Conservation (phyloP, 1,140 invertebrate species). For the Drosophila pachea region DNA sequence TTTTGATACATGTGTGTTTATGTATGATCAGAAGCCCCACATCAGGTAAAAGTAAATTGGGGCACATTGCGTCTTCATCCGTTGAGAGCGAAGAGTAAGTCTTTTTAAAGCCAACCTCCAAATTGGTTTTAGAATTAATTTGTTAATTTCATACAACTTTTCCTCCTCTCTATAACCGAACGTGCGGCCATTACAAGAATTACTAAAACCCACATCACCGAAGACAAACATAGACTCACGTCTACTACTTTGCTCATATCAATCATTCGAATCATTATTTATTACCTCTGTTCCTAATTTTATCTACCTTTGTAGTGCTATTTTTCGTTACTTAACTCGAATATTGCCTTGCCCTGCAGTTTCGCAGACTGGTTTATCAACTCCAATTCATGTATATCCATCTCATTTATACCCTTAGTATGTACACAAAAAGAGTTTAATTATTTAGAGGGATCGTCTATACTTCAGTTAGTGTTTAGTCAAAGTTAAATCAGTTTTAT, state of each 20-base stretch:
- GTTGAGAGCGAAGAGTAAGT: conserved; percentile 78
- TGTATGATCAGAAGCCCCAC: conserved; percentile 73
- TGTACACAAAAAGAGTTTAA: conserved; percentile 34
- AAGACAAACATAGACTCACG: no score
- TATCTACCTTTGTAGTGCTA: conserved; percentile 63
- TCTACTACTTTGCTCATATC: conserved; percentile 14
- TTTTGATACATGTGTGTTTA: conserved; percentile 66
- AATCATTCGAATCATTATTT: neutral
- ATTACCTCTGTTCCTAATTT: no score
- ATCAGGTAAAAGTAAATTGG: conserved; percentile 75
- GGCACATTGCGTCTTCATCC: conserved; percentile 74
- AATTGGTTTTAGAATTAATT: conserved; percentile 67
- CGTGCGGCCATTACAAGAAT: conserved; percentile 17
- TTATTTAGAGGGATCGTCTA: conserved; percentile 52
- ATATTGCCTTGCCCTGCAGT: conserved; percentile 63
- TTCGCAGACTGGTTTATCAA: conserved; percentile 33
- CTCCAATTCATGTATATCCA: conserved; percentile 29
- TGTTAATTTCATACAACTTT: conserved; percentile 65
- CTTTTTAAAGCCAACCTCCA: conserved; percentile 53
- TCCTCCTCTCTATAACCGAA: conserved; percentile 27
- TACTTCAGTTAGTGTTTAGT: conserved; percentile 54
- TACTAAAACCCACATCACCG: conserved; percentile 12
- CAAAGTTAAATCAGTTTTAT: conserved; percentile 41
- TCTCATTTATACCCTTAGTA: conserved; percentile 14
- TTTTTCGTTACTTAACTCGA: conserved; percentile 47